Base-by-base conservation (phyloP, 2,888 invertebrate genomes). In the Galerucella pusilla region DNA sequence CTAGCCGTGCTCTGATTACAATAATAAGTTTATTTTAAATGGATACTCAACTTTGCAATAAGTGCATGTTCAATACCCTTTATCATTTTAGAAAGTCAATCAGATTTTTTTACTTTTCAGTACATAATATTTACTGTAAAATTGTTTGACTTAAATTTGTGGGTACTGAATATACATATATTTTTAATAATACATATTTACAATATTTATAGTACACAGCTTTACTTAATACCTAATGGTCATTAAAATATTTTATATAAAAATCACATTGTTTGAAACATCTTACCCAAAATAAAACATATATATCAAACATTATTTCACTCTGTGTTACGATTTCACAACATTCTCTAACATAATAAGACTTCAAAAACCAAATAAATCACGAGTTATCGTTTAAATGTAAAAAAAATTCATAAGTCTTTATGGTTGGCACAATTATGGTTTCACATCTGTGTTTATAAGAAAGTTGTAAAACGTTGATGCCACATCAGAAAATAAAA, bases 231-330 rank as follows among this genome's bases (percentile, higher is more conserved):
- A 60, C n/a, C 77, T 77, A 77, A 54, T 78, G 77, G 78, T 79
- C 77, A 74, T 70, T 66, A 79, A 79, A 79, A n/a, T 74, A 77
- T 74, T 71, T 63, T 73, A 74, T 74, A 75, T 77, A 73, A 79
- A 78, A 78, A 79, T 77, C 77, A 77, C 77, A 77, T 70, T 78
- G 74, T 76, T 75, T 73, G 68, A 74, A 79, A 77, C 77, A 79
- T 76, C 67, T 45, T 52, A 60, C 45, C 45, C 42, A 63, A 74
- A 12, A 45, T 57, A 65, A 64, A 60, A 20, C 2, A 57, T n/a
- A n/a, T n/a, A n/a, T n/a, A 52, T 52, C 12, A 49, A 49, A 35
- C 35, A 35, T 35, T 35, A 35, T 52, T 52, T 52, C 52, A 52
- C 52, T 52, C 11, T 52, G n/a, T 52, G 14, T 57, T 57, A 57